A percentile compares a stretch with the other conserved stretches of the same genome.
phyloP scores from a whole-genome alignment of 92 coral and sea anemone genomes.

The Hydrozoanthus gracilis region DNA sequence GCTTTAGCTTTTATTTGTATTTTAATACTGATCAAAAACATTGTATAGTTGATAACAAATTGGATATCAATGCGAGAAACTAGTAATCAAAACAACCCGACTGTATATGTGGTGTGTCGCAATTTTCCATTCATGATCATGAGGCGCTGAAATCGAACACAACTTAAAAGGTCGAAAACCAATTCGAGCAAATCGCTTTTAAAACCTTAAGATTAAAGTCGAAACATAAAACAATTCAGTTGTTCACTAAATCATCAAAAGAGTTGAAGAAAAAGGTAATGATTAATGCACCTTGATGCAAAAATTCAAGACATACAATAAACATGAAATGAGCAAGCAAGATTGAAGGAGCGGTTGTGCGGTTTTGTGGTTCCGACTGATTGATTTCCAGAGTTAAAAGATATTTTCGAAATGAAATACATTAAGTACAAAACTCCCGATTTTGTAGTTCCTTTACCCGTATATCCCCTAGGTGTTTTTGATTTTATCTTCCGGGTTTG shows the following conservation, averaged over 20 bases:
- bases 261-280: not conserved
- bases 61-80: conserved; percentile 6
- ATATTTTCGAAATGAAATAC: not conserved
- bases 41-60: not conserved
- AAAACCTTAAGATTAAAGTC: conserved; percentile 8
- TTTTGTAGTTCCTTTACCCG: conserved; percentile 4
- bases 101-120: not conserved
- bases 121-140: conserved; percentile 39
- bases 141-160: not conserved
- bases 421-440: conserved; percentile 12
- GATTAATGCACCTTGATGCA: not conserved
- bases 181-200: not conserved
- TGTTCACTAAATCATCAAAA: not conserved
- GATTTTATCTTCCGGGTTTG: not conserved
- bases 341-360: conserved; percentile 11
- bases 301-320: not conserved
- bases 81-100: conserved; percentile 5
- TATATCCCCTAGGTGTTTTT: not conserved
- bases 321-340: conserved; percentile 16
- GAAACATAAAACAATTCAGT: not conserved
- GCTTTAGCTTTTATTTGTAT: not conserved
- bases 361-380: conserved; percentile 20
- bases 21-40: conserved; percentile 4
- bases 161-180: not conserved
- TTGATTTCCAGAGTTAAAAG: not conserved